Conservation (phyloP, 2,113 vertebrate species). For the Conger conger region DNA sequence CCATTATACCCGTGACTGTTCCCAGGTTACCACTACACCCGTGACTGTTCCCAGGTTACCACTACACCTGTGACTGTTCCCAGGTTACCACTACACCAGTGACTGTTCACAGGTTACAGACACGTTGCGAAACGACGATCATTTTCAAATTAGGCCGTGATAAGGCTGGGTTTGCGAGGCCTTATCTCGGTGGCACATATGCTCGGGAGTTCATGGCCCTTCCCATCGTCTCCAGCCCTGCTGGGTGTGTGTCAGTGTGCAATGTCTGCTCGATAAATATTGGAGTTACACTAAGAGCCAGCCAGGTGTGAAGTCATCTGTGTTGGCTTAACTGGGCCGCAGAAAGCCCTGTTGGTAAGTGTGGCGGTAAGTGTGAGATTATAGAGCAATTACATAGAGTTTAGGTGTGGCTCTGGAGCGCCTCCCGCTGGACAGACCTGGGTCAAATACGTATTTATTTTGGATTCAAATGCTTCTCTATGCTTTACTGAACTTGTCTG, state of each 20-base stretch:
- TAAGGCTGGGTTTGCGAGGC: constrained; percentile 28
- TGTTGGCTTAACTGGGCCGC: constrained; percentile 36
- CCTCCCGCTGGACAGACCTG: too few relatives aligned
- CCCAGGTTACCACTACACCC: constrained; percentile 36
- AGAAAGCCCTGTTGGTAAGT: constrained; percentile 22
- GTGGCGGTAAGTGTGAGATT: constrained; percentile 25
- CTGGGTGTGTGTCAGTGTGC: constrained; percentile 34
- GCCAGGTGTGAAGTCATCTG: constrained; percentile 55
- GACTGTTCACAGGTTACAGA: constrained; percentile 39
- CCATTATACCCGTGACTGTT: too few relatives aligned
- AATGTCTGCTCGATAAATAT: constrained; percentile 55
- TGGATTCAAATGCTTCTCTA: too few relatives aligned
- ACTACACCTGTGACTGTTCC: not conserved
- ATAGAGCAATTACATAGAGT: constrained; percentile 23
- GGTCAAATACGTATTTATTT: too few relatives aligned
- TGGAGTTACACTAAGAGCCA: constrained; percentile 35
- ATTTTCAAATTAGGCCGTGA: constrained; percentile 52
- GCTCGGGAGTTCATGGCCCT: constrained; percentile 56
- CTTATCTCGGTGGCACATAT: constrained; percentile 53
- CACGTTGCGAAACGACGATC: constrained; percentile 55
- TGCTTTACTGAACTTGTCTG: too few relatives aligned
- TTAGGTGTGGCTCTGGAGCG: not conserved
- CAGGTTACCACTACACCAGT: not conserved
- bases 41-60: too few relatives aligned
- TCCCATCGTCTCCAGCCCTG: constrained; percentile 40